These are phyloP conservation scores for Nineta flava DNA, from an alignment of 2,888 invertebrate species.

Conservation along the genomic window DNA sequence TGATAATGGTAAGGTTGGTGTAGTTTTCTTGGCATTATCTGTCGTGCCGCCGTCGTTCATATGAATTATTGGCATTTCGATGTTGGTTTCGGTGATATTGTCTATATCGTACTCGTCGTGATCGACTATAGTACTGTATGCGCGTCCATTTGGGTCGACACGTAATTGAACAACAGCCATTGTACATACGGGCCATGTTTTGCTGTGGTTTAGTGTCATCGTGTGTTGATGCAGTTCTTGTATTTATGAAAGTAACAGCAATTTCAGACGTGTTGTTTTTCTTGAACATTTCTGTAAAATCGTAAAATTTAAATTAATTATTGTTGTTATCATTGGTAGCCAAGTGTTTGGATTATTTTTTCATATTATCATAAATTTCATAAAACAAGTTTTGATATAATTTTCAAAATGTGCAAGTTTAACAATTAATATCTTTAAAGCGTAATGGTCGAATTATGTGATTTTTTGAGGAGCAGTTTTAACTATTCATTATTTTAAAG, in stretches of 20 bases:
- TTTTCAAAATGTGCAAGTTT: no score
- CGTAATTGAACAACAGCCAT: conserved; percentile 27
- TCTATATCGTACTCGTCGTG: conserved; percentile 7
- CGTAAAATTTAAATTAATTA: neutral
- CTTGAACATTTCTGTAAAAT: neutral
- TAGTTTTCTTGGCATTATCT: neutral
- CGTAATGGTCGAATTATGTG: no score
- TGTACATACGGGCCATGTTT: conserved; percentile 29
- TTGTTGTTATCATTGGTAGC: neutral
- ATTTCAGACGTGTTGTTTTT: neutral
- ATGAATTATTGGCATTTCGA: no score
- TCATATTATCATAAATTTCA: no score
- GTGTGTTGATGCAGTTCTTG: neutral
- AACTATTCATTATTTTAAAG: no score
- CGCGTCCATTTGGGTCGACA: conserved; percentile 25
- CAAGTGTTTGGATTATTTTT: no score
- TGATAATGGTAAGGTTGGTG: conserved; percentile 12
- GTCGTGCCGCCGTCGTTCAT: neutral
- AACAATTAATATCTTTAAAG: no score
- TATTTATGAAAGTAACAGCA: neutral
- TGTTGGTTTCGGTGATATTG: conserved; percentile 1
- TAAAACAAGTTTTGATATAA: no score
- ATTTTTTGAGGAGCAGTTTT: no score
- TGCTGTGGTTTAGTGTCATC: conserved; percentile 29
- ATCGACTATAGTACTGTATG: conserved; percentile 24